Percentiles rank a stretch among this genome's conserved stretches.
Evolutionary conservation across 1,140 invertebrate species (phyloP).

Genomic region (Scaptodrosophila lebanonensis): DNA sequence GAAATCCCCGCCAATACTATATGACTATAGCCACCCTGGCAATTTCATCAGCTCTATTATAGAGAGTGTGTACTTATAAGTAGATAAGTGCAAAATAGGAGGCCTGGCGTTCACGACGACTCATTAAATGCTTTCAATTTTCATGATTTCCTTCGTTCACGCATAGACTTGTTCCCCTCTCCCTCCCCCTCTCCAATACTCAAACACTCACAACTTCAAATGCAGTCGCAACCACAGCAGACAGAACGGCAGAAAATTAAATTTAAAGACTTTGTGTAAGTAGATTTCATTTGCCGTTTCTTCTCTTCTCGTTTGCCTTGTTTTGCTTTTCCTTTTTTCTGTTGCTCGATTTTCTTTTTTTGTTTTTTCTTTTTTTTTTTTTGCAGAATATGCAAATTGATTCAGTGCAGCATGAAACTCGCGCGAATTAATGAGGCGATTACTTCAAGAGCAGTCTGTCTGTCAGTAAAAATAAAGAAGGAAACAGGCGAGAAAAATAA

Average conservation of each 20-base stretch:
- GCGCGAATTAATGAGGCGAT: constrained; percentile 72
- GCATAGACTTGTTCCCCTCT: too few relatives aligned
- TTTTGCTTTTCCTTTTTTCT: not conserved
- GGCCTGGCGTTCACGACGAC: constrained; percentile 33
- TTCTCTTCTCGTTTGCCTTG: not conserved
- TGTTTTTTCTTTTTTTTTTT: constrained; percentile 29
- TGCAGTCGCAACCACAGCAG: not conserved
- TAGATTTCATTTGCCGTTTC: constrained; percentile 48
- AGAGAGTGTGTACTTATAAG: not conserved
- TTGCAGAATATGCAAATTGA: constrained; percentile 74
- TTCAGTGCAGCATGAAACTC: constrained; percentile 70
- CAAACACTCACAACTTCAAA: too few relatives aligned
- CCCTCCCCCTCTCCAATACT: too few relatives aligned
- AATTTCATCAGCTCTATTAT: too few relatives aligned
- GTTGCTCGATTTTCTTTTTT: constrained; percentile 5
- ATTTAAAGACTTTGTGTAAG: constrained; percentile 73
- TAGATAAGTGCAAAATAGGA: too few relatives aligned
- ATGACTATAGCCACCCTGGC: constrained; percentile 1
- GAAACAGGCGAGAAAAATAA: constrained; percentile 4
- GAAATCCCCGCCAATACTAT: too few relatives aligned
- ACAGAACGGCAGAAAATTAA: constrained; percentile 52
- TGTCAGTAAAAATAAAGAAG: constrained; percentile 21
- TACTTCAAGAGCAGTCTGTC: constrained; percentile 50
- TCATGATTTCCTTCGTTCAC: constrained; percentile 37
- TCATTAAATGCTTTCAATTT: constrained; percentile 67